Evolutionary conservation across 2,113 vertebrate species (phyloP), one percentile per base, ranked within the genome.

Genomic region (Cyprinodon brontotheroides): DNA sequence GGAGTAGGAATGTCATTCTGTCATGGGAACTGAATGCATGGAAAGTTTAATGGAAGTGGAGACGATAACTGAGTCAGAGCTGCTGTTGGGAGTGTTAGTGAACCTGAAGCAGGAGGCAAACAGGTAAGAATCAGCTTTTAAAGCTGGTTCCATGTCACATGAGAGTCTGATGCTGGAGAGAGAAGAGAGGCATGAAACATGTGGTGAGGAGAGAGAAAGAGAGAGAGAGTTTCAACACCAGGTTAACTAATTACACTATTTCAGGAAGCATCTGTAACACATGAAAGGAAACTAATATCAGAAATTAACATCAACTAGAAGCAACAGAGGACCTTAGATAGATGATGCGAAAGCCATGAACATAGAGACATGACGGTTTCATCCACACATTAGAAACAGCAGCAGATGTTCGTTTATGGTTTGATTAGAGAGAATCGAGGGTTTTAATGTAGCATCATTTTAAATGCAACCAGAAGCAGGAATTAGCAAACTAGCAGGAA

Each of bases 101-200:
- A 40, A 15, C 8, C 39, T 40, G 71, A 13, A 17, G 47, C 71
- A 40, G 47, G 63, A 17, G 14, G 50, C 41, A 70, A 3, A 65
- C 47, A 38, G 60, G 29, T 38, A 11, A 15, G 47, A 38, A 37
- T 20, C 22, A 40, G 61, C 2, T 62, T 72, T 38, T 40, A 14
- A 62, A 37, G 65, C 17, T 40, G 13, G 62, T 12, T 64, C 12
- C 1, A 65, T 43, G 60, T 41, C 53, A 22, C 61, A 66, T 29
- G 59, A 48, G 65, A 47, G 63, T 41, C 43, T 20, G 12, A 50
- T 57, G 61, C 62, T 60, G 41, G 22, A 74, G 66, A 22, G 64
- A 75, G 41, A 68, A 67, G 69, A 68, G 62, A 81, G 75, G 63
- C 74, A 85, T 81, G 82, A 37, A 4, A 73, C 63, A 81, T 70